Evolutionary conservation across 2,888 invertebrate genomes (phyloP).

Genomic region (Cephus pygmeus): DNA sequence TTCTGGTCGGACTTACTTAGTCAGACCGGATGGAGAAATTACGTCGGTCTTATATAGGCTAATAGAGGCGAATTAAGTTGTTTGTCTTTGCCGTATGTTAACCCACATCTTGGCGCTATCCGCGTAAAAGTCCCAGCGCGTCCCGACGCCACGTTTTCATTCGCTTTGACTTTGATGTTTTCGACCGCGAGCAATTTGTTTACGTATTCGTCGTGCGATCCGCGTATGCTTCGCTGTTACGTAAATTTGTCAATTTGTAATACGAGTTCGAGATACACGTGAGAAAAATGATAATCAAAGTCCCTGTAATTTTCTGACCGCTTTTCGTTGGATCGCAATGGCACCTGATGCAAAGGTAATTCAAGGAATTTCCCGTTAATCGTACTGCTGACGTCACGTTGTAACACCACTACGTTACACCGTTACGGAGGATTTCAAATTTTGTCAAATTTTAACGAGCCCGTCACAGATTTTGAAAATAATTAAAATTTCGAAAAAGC

Average conservation of each 20-base stretch:
- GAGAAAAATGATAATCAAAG: background rate
- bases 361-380: background rate
- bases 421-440: background rate
- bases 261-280: background rate
- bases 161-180: background rate
- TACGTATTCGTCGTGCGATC: background rate
- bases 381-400: no score
- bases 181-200: background rate
- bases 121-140: background rate
- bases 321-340: background rate
- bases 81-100: constrained; percentile 40
- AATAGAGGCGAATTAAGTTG: constrained; percentile 53
- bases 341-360: background rate
- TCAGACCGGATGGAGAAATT: constrained; percentile 56
- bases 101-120: background rate
- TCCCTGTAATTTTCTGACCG: background rate
- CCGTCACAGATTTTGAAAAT: background rate
- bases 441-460: background rate
- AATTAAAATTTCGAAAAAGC: background rate
- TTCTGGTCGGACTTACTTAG: constrained; percentile 31
- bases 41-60: constrained; percentile 45
- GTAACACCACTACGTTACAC: no score
- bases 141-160: background rate
- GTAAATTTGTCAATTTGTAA: background rate
- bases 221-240: background rate